Evolutionary conservation across 2,888 invertebrate genomes (phyloP).

Genomic region (Drosophila mimetica): DNA sequence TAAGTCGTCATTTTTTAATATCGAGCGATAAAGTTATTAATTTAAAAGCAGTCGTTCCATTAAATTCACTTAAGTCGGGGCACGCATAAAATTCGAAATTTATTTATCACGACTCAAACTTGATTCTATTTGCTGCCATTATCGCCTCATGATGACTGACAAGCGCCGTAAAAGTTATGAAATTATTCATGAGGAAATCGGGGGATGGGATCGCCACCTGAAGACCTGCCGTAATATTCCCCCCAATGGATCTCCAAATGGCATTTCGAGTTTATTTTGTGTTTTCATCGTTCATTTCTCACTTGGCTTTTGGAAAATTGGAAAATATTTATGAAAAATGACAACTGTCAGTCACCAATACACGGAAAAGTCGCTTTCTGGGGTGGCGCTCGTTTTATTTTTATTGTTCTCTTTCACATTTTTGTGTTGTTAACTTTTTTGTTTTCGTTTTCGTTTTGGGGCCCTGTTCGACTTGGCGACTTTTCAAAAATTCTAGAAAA

Average conservation of each 20-base stretch:
- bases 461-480: conserved; percentile 72
- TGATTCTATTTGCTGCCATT: conserved; percentile 22
- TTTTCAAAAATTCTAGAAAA: conserved; percentile 72
- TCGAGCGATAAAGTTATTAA: conserved; percentile 23
- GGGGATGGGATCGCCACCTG: conserved; percentile 10
- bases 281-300: conserved; percentile 26
- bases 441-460: conserved; percentile 27
- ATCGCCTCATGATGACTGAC: conserved; percentile 29
- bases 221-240: conserved; percentile 12
- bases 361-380: conserved; percentile 8
- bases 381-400: conserved; percentile 59
- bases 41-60: conserved; percentile 12
- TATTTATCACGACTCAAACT: conserved; percentile 18
- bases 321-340: conserved; percentile 71
- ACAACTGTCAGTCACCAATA: conserved; percentile 56
- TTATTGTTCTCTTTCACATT: conserved; percentile 25
- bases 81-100: conserved; percentile 12
- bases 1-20: conserved; percentile 2
- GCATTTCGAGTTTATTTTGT: conserved; percentile 14
- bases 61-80: neutral
- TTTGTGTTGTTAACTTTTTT: conserved; percentile 24
- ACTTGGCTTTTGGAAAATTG: conserved; percentile 32
- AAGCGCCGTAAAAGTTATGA: conserved; percentile 17
- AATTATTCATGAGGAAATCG: conserved; percentile 9
- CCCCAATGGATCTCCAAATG: neutral